These are phyloP conservation scores for Notiomystis cincta DNA, from an alignment of 2,113 vertebrate genomes.

Conservation along the genomic window DNA sequence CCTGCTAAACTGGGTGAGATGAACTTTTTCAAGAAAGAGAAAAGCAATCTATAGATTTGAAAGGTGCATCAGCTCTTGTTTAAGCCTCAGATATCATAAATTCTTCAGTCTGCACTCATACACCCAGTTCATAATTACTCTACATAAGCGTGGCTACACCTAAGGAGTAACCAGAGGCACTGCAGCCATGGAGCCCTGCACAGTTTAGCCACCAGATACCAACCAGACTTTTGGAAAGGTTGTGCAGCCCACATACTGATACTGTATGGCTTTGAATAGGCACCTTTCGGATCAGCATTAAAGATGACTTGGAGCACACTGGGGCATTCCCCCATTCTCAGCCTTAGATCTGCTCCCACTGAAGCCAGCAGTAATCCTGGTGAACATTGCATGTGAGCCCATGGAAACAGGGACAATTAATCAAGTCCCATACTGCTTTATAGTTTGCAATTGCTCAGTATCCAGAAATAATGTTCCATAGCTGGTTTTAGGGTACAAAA, in stretches of 20 bases:
- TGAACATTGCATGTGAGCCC: not conserved
- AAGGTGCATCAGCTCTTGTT: not conserved
- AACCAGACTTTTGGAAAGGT: not conserved
- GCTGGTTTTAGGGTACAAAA: not conserved
- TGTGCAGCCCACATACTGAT: not conserved
- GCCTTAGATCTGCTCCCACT: not conserved
- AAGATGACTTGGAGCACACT: not conserved
- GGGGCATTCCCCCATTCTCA: not conserved
- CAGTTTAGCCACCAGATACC: not conserved
- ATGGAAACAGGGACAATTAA: not conserved
- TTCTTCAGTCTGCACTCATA: not conserved
- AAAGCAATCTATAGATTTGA: not conserved
- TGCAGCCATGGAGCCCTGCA: not conserved
- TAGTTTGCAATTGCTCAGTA: not conserved
- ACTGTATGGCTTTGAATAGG: not conserved
- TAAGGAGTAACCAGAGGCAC: not conserved
- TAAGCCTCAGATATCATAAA: not conserved
- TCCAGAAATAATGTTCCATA: not conserved
- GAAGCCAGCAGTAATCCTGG: not conserved
- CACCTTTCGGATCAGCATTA: not conserved
- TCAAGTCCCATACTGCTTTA: not conserved
- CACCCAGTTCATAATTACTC: not conserved
- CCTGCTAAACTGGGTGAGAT: not conserved
- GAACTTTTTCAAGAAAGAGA: not conserved
- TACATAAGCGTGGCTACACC: not conserved